Conservation (phyloP, 2,113 vertebrate genomes). For the Ovibos moschatus region DNA sequence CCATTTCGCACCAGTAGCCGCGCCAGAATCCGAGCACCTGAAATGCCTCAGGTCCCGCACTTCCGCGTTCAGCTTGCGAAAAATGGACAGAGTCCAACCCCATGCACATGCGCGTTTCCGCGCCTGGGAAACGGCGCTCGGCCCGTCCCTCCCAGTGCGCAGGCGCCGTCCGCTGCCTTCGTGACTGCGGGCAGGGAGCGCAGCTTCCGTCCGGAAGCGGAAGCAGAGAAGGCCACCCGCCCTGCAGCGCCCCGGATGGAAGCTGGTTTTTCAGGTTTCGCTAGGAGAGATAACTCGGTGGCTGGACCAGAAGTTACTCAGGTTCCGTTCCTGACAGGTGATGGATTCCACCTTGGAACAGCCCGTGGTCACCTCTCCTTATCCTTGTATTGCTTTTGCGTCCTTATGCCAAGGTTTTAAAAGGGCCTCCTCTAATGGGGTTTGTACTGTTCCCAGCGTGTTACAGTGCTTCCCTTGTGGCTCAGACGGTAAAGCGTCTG, state of each 20-base stretch:
- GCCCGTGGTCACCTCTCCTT: background rate
- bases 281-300: fast-evolving
- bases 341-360: background rate
- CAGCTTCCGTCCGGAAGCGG: background rate
- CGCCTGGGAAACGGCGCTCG: fast-evolving
- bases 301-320: background rate
- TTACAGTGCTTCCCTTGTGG: background rate
- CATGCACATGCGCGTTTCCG: fast-evolving
- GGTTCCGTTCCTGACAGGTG: background rate
- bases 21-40: fast-evolving
- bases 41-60: fast-evolving
- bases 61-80: fast-evolving
- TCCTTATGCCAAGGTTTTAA: background rate
- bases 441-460: background rate
- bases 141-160: background rate
- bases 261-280: background rate
- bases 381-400: background rate
- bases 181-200: fast-evolving
- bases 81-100: fast-evolving
- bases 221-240: background rate
- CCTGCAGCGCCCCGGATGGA: fast-evolving
- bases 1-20: fast-evolving
- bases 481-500: background rate
- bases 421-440: background rate
- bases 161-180: fast-evolving